A percentile compares a stretch with the other conserved stretches of the same genome.
phyloP scores from a whole-genome alignment of 2,888 invertebrate genomes.

The Morinoia aosen region DNA sequence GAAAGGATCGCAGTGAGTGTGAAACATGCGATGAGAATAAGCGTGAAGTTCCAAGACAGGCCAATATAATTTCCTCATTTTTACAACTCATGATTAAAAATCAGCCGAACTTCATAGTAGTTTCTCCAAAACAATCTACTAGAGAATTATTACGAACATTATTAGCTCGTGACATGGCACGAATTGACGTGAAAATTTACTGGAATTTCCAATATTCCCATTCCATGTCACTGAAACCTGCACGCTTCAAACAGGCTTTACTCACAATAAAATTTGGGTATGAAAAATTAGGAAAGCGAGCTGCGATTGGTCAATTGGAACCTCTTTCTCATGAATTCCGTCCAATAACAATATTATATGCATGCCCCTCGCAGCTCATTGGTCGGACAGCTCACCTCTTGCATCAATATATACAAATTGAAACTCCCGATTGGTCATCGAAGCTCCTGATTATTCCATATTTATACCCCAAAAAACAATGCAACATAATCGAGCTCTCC shows the following conservation, averaged over 20 bases:
- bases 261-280: neutral
- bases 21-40: neutral
- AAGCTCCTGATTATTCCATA: conserved; percentile 31
- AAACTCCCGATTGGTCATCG: neutral
- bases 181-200: neutral
- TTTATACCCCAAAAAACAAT: conserved; percentile 47
- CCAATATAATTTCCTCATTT: neutral
- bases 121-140: neutral
- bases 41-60: neutral
- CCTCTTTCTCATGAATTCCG: neutral
- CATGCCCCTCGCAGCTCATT: conserved; percentile 23
- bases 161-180: neutral
- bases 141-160: neutral
- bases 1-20: neutral
- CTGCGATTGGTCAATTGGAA: neutral
- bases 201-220: neutral
- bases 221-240: neutral
- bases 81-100: neutral
- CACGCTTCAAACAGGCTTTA: neutral
- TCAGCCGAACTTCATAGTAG: neutral
- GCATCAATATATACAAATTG: conserved; percentile 46
- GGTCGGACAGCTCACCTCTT: neutral
- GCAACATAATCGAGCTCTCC: conserved; percentile 39
- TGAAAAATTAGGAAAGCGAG: neutral
- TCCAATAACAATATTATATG: conserved; percentile 47